Evolutionary conservation across 2,797 vertebrate species (phyloP), one percentile per base, ranked within the genome.

Genomic region (Melopsittacus undulatus): DNA sequence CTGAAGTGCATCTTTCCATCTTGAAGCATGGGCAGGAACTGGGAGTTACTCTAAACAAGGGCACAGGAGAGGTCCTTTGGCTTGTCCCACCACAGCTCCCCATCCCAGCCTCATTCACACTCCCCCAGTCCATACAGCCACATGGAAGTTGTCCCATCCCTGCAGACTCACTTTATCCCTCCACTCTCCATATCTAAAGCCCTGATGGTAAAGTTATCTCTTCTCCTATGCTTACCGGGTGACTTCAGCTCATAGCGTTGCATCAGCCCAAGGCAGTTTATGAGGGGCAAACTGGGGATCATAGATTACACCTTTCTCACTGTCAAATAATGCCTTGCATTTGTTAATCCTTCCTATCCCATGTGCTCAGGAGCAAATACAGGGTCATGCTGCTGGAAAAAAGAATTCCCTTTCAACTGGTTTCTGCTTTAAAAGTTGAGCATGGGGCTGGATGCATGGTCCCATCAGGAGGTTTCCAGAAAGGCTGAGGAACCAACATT

Each of bases 391-490:
- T 82, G 20, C 57, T 48, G 62, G 52, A 22, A 82, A 75, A 64
- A 7, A 4, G 29, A 7, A 5, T 32, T 27, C 6, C 2, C 9
- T 70, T 67, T 30, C n/a, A 30, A 0, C 26, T 11, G 14, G 13
- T 49, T 83, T 49, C 36, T 81, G 51, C 56, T 82, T 42, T n/a
- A 36, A 51, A 89, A 72, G 32, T 10, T 7, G 66, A 12, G 11
- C 1, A 1, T 22, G 70, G 13, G 14, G 4, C 3, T 32, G 32
- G 81, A 10, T 0, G 1, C 30, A 2, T 2, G 9, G 36, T 68
- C n/a, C 4, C 8, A 7, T 4, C 29, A 6, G 26, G 8, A 11
- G 5, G 34, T n/a, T 36, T 36, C 59, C 46, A 51, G 74, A 17
- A 7, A 14, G 7, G 20, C 42, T 20, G 68, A 38, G 27, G 7